Evolutionary conservation across 1,140 invertebrate genomes (phyloP), one percentile per base, ranked within the genome.

Genomic region (Drosophila repletoides): DNA sequence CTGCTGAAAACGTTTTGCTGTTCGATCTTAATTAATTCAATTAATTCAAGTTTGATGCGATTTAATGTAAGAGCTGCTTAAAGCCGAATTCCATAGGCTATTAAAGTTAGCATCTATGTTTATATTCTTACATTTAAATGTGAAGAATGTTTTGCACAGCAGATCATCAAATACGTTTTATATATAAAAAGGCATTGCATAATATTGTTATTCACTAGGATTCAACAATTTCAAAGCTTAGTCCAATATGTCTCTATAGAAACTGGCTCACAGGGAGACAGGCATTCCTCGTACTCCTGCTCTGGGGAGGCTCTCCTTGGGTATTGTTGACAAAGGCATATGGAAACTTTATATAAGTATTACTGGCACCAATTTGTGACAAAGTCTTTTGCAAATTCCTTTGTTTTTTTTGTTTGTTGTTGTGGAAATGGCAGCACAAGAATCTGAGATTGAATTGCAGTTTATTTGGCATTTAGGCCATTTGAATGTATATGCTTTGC

Each of bases 391-490:
- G 14, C 55, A 43, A 67, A 52, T 52, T 28, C 26, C 58, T 65
- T 36, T 14, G 24, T 6, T n/a, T 38, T 56, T 29, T 22, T 38
- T 15, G 1, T 48, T 15, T 29, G 31, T n/a, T 21, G 14, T 24
- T 46, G n/a, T n/a, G n/a, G n/a, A n/a, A n/a, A n/a, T 40, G 14
- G 19, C 21, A 28, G 6, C 17, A 5, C n/a, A 34, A 26, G 10
- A 48, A 6, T 52, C 34, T 15, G 9, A 56, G 36, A 81, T 84
- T 84, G 79, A 77, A 77, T 84, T 77, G 74, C 74, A 72, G 33
- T 71, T 84, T 66, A 66, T 41, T 40, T 52, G 61, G 52, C 75
- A 61, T 43, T 76, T 56, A 52, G 52, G 48, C 52, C 72, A 64
- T 72, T 29, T 21, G 31, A 43, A n/a, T 19, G 24, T 41, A 61